phyloP scores from a whole-genome alignment of 2,113 vertebrate genomes.

The Sphaerodactylus townsendi region DNA sequence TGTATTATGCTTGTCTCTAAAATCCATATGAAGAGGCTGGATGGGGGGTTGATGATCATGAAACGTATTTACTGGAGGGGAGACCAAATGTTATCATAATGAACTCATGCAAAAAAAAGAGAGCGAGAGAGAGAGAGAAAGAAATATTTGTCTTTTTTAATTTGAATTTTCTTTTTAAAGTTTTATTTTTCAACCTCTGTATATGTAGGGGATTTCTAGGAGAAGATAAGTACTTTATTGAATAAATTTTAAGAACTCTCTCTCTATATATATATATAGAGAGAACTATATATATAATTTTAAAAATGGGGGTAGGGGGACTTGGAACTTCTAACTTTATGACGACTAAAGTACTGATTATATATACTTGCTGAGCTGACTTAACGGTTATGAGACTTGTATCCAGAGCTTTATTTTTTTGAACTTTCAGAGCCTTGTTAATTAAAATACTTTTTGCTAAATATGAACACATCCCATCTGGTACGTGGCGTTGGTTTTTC shows the following conservation, averaged over 20 bases:
- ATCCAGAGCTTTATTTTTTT: slow-evolving; percentile 99
- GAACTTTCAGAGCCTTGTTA: slow-evolving; percentile 89
- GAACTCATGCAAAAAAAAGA: slow-evolving; percentile 28
- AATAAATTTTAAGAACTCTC: slow-evolving; percentile 83
- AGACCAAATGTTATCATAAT: not conserved
- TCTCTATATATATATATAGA: slow-evolving; percentile 51
- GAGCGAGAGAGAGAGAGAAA: too few species aligned
- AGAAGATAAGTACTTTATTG: slow-evolving; percentile 90
- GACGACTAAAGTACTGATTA: slow-evolving; percentile 89
- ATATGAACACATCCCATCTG: slow-evolving; percentile 27
- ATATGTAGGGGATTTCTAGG: slow-evolving; percentile 98
- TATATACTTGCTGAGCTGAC: slow-evolving; percentile 92
- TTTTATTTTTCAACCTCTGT: slow-evolving; percentile 86
- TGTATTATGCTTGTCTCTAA: slow-evolving; percentile 53
- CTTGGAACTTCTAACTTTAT: slow-evolving; percentile 88
- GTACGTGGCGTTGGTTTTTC: not conserved
- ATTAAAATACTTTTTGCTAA: slow-evolving; percentile 91
- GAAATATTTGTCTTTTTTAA: slow-evolving; percentile 39
- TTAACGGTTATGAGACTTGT: slow-evolving; percentile 95
- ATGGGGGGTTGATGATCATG: not conserved
- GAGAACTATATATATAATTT: slow-evolving; percentile 93
- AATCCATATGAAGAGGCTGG: slow-evolving; percentile 18
- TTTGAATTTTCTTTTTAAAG: slow-evolving; percentile 48
- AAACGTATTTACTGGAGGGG: not conserved
- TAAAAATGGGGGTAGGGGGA: slow-evolving; percentile 76